Conservation (phyloP, 2,797 vertebrate species). For the Chiloscyllium punctatum region DNA sequence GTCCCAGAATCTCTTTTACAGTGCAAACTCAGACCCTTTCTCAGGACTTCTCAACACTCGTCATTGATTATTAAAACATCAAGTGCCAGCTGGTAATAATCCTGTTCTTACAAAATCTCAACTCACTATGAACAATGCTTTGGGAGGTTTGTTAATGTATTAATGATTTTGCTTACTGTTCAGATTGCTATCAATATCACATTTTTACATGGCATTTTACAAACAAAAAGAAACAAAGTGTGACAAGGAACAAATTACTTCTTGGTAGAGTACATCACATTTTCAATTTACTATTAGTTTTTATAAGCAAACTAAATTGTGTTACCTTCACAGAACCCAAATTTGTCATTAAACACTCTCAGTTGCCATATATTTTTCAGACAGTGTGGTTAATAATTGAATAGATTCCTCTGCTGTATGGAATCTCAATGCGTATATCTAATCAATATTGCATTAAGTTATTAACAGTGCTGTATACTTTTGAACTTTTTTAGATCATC, state of each 20-base stretch:
- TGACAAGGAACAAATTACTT: neutral
- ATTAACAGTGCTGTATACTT: neutral
- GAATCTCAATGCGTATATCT: neutral
- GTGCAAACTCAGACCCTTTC: neutral
- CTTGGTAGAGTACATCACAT: neutral
- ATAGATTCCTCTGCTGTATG: neutral
- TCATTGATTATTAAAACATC: neutral
- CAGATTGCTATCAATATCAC: neutral
- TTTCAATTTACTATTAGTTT: neutral
- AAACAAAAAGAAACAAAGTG: neutral
- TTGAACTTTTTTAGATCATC: neutral
- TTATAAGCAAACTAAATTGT: neutral
- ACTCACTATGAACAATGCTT: neutral
- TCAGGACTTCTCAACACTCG: too few species aligned
- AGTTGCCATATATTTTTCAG: conserved; percentile 7
- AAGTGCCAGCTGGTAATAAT: neutral
- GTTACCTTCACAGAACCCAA: neutral
- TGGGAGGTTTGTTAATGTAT: neutral
- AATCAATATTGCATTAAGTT: conserved; percentile 25
- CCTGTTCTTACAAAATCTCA: neutral
- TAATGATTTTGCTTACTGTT: neutral
- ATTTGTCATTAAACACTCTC: neutral
- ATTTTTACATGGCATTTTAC: neutral
- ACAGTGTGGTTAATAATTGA: conserved; percentile 19
- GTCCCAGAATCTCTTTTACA: neutral